Evolutionary conservation across 2,888 invertebrate species (phyloP).

Genomic region (Troides helena): DNA sequence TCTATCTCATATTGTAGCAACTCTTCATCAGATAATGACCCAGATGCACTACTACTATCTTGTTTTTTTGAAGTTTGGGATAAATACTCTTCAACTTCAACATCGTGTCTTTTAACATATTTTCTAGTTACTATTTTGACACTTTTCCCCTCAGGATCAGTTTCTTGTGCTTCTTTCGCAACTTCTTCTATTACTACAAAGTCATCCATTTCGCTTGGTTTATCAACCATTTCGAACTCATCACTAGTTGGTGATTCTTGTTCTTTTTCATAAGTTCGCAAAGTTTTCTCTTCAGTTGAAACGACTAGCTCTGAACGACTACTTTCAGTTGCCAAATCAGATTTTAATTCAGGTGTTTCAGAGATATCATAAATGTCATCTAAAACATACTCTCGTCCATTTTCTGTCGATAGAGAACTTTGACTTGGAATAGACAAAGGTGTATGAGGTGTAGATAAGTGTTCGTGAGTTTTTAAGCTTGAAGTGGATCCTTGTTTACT

Average conservation of each 20-base stretch:
- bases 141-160: slow-evolving; percentile 90
- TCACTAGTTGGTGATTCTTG: slow-evolving; percentile 89
- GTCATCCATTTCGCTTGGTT: slow-evolving; percentile 92
- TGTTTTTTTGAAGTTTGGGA: slow-evolving; percentile 85
- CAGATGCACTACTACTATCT: slow-evolving; percentile 80
- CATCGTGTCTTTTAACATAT: slow-evolving; percentile 82
- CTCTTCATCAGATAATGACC: slow-evolving; percentile 81
- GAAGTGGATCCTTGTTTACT: slow-evolving; percentile 82
- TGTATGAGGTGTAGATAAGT: slow-evolving; percentile 79
- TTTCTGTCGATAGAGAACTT: slow-evolving; percentile 83
- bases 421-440: slow-evolving; percentile 83
- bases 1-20: slow-evolving; percentile 84
- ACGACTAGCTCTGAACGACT: slow-evolving; percentile 81
- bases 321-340: slow-evolving; percentile 69
- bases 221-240: slow-evolving; percentile 93
- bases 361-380: slow-evolving; percentile 81
- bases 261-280: slow-evolving; percentile 77
- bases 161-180: slow-evolving; percentile 91
- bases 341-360: slow-evolving; percentile 80
- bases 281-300: slow-evolving; percentile 80
- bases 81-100: slow-evolving; percentile 85
- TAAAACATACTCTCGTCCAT: slow-evolving; percentile 82
- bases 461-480: slow-evolving; percentile 77
- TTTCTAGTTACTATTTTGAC: slow-evolving; percentile 82
- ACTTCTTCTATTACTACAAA: slow-evolving; percentile 94